Evolutionary conservation across 2,797 vertebrate genomes (phyloP).

Genomic region (Crenuchus spilurus): DNA sequence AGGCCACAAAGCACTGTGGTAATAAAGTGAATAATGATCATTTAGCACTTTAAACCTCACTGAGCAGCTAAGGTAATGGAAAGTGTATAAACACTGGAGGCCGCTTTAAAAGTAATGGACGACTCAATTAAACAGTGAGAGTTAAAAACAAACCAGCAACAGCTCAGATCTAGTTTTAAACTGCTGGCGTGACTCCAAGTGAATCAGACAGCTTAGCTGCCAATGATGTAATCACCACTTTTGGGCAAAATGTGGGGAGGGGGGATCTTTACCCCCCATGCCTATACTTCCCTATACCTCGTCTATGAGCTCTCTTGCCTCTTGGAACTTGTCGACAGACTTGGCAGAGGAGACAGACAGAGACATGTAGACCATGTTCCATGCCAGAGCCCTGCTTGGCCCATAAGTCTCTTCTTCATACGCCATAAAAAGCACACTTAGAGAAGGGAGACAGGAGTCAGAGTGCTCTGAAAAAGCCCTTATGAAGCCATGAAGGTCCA

Average conservation of each 20-base stretch:
- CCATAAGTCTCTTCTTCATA: conserved; percentile 4
- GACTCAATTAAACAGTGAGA: conserved; percentile 12
- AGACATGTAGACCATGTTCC: conserved; percentile 28
- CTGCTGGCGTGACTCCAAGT: conserved; percentile 34
- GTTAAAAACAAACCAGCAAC: conserved; percentile 52
- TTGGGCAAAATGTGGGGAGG: conserved; percentile 28
- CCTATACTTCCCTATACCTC: too few species aligned
- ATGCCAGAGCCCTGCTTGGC: conserved; percentile 31
- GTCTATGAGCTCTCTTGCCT: conserved; percentile 29
- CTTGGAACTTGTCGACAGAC: conserved; percentile 34
- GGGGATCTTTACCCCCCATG: conserved; percentile 6
- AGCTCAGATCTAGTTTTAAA: conserved; percentile 29
- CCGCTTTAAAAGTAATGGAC: conserved; percentile 23
- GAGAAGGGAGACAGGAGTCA: conserved; percentile 6
- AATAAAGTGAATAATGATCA: neutral
- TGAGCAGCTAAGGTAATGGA: conserved; percentile 1
- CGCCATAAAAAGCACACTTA: conserved; percentile 48
- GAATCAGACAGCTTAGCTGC: conserved; percentile 33
- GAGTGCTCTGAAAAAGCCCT: neutral
- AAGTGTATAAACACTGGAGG: conserved; percentile 34
- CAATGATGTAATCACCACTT: conserved; percentile 44
- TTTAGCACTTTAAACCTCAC: neutral
- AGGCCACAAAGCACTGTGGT: neutral
- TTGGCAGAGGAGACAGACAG: conserved; percentile 52
- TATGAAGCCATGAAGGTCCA: conserved; percentile 9